Base-by-base conservation (phyloP, 2,797 vertebrate genomes). In the Petrocephalus schoutedeni region DNA sequence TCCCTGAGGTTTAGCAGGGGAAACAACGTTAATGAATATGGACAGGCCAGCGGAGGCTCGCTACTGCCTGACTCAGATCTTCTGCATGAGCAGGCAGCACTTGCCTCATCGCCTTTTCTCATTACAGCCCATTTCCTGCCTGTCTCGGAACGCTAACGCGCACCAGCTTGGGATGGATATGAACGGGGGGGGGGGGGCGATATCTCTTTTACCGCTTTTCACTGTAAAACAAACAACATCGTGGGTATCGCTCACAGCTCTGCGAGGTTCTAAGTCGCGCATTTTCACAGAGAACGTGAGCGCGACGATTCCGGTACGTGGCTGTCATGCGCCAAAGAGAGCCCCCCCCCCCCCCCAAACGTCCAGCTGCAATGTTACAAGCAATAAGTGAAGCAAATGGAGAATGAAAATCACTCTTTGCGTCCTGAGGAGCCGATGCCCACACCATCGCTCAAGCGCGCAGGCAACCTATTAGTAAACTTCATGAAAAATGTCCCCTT, bases 401-500 rank as follows among this genome's bases (percentile, higher is more conserved):
- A 91, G 91, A 93, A 93, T 94, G 91, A 95, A 94, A 94, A 95
- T 95, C 91, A 92, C 94, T 95, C 93, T 89, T 93, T 84, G 90
- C 91, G 91, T 95, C 95, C 92, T 92, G 93, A 92, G 90, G 91
- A 95, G 91, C 91, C 92, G 92, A 92, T 95, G 95, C 95, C 94
- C 94, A 95, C 95, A 95, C 95, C 92, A 95, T 96, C 94, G 91
- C 87, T 96, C 94, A 95, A 93, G 95, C 56, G 89, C 92, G 93
- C 92, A 91, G 93, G 95, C 94, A 95, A 95, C 93, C 94, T 93
- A 93, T 93, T 95, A 95, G 95, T 95, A 95, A 95, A 95, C 93
- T 95, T 93, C 92, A 92, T 92, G 93, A 94, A 95, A 94, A 95
- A 95, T 95, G 95, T 94, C 93, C 92, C 91, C 91, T 32, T 93